These are phyloP conservation scores for Danaus plexippus DNA, from an alignment of 1,140 invertebrate species.

Conservation along the genomic window DNA sequence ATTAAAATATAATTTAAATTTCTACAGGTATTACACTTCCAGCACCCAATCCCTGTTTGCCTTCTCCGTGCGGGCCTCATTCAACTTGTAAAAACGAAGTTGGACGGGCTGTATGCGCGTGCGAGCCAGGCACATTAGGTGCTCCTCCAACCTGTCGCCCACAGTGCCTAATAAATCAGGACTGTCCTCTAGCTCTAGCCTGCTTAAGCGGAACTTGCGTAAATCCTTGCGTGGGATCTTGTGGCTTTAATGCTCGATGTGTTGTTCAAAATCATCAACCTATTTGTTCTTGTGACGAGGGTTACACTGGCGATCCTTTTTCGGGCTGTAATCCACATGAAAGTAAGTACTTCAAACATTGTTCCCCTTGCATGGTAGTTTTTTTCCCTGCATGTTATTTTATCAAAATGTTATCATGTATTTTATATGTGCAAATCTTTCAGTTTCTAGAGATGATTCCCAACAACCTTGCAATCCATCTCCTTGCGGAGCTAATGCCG, in stretches of 20 bases:
- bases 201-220: conserved; percentile 83
- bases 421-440: conserved; percentile 33
- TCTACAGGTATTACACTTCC: conserved; percentile 34
- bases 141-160: conserved; percentile 84
- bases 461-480: conserved; percentile 84
- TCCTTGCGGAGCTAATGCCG: conserved; percentile 85
- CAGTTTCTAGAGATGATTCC: conserved; percentile 63
- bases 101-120: conserved; percentile 81
- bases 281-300: conserved; percentile 81
- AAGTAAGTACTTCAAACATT: conserved; percentile 69
- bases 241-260: conserved; percentile 86
- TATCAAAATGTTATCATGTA: conserved; percentile 11
- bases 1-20: conserved; percentile 10
- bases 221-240: conserved; percentile 87
- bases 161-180: conserved; percentile 84
- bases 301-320: conserved; percentile 87
- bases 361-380: conserved; percentile 18
- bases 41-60: conserved; percentile 77
- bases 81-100: conserved; percentile 81
- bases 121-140: conserved; percentile 85
- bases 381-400: conserved; percentile 23
- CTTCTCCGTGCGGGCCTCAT: conserved; percentile 88
- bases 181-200: conserved; percentile 83
- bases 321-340: conserved; percentile 78
- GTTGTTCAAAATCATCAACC: conserved; percentile 83